Base-by-base conservation (phyloP, 2,113 vertebrate species). In the Chloropsis hardwickii region DNA sequence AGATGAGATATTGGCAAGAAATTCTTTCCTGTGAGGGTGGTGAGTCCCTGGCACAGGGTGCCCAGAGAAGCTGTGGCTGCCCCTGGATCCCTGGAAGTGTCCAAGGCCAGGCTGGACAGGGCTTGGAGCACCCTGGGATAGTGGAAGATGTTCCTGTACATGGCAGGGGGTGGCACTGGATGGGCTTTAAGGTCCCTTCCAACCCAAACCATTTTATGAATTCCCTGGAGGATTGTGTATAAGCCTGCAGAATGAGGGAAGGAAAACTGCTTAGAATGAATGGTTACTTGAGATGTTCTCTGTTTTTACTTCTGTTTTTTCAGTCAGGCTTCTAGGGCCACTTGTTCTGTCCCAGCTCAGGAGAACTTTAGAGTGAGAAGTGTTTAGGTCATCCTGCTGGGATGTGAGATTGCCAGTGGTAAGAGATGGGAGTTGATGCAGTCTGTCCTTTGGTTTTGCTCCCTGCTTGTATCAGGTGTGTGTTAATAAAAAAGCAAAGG, bases 31-130 rank as follows among this genome's bases (percentile, higher is more conserved):
- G 11, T 5, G 47, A 61, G 61, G 4, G 14, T 6, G 7, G 2
- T 0, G 5, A 82, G 53, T 8, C 17, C 20, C 31, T 76, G 40
- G 35, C 35, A 54, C 25, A 47, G 29, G 31, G 1, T 69, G 22
- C 12, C 25, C 54, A 83, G 35, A 62, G 35, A 6, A 90, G 62
- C 71, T 77, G 40, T 69, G 71, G 31, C 40, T 83, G 47, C 14
- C 3, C 22, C 22, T 48, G 60, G 51, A 47, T 53, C n/a, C n/a
- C 62, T 76, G 62, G 27, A 9, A 69, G 3, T 69, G 54, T 48
- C 21, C 47, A 35, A 37, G 70, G 40, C 18, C 48, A 37, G n/a
- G 35, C 0, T 42, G 61, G 40, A 53, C 0, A 0, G 9, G 23
- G 6, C 33, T 74, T 66, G 62, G 61, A 82, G 6, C 13, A 9